These are phyloP conservation scores for Petrocephalus microphthalmus DNA, from an alignment of 2,113 vertebrate species.

Conservation along the genomic window DNA sequence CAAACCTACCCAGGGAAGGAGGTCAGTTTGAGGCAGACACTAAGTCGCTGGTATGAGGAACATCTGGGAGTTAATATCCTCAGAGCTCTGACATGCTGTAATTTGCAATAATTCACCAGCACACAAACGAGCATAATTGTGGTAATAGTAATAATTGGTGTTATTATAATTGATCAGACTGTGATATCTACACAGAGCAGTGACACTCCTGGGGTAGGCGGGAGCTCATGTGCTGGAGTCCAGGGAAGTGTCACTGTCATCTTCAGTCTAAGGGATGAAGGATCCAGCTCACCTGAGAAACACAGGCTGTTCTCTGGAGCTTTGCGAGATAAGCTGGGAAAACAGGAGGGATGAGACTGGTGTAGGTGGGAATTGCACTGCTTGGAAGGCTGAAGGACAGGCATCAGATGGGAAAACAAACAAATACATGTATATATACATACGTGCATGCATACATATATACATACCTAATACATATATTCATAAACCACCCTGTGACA, in stretches of 20 bases:
- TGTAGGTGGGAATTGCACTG: neutral
- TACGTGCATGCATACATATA: neutral
- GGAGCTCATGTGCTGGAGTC: neutral
- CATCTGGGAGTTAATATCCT: neutral
- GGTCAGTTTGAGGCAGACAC: neutral
- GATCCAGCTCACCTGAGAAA: neutral
- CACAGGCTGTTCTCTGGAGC: neutral
- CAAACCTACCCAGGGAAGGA: neutral
- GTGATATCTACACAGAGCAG: neutral
- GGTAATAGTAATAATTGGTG: conserved; percentile 3
- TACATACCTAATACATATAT: neutral
- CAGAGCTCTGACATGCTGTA: neutral
- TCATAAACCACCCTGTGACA: neutral
- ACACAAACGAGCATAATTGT: neutral
- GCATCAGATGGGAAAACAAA: neutral
- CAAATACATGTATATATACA: neutral
- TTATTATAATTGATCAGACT: neutral
- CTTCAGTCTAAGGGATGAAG: neutral
- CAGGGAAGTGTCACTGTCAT: neutral
- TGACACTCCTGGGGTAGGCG: neutral
- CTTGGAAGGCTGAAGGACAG: neutral
- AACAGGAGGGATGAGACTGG: neutral
- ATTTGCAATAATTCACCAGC: neutral
- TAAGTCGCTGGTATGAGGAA: neutral
- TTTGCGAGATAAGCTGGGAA: neutral